Evolutionary conservation across 1,140 invertebrate species (phyloP).

Genomic region (Saccostrea cuccullata): DNA sequence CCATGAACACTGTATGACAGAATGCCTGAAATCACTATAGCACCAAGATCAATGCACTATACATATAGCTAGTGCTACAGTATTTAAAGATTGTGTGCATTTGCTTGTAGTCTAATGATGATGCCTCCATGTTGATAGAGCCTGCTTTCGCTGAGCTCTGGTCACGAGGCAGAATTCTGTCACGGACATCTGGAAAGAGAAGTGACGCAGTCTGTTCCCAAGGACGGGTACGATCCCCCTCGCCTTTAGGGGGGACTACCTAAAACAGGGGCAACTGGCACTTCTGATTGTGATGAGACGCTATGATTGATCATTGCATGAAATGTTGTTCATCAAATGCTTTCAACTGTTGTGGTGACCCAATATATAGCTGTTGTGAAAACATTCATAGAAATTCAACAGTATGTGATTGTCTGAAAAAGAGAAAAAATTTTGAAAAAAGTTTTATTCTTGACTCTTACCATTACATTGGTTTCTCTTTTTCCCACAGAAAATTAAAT

Average conservation of each 20-base stretch:
- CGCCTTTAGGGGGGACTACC: conserved; percentile 65
- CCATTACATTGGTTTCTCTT: too few species aligned
- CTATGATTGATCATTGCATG: not conserved
- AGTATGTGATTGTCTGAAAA: not conserved
- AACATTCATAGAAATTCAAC: not conserved
- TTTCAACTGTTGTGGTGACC: not conserved
- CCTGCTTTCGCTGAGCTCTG: not conserved
- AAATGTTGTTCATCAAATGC: not conserved
- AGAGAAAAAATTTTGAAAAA: not conserved
- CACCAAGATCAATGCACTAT: not conserved
- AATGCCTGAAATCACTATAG: not conserved
- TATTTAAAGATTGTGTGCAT: not conserved
- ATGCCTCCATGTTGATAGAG: not conserved
- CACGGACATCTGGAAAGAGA: not conserved
- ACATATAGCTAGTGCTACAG: not conserved
- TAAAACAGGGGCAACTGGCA: conserved; percentile 69
- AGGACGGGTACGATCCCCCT: conserved; percentile 71
- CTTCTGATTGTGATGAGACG: conserved; percentile 32
- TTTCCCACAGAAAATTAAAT: too few species aligned
- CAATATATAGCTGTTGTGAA: not conserved
- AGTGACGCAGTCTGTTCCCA: conserved; percentile 62
- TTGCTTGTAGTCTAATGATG: not conserved
- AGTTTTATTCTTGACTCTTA: too few species aligned
- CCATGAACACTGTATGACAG: too few species aligned
- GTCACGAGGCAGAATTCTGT: not conserved